Evolutionary conservation across 2,888 invertebrate species (phyloP).

Genomic region (Odontothrips loti): DNA sequence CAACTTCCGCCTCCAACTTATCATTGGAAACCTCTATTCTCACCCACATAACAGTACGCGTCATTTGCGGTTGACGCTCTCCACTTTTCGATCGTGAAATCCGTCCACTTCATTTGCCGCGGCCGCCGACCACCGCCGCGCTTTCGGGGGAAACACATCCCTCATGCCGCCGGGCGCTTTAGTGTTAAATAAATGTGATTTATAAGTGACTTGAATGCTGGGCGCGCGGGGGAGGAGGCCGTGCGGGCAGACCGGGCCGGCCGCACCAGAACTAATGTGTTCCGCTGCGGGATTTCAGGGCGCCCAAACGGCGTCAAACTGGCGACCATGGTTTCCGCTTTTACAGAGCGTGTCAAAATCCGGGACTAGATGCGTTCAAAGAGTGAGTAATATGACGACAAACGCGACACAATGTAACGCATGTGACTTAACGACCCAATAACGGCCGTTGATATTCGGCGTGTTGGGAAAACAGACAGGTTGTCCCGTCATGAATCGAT

Average conservation of each 20-base stretch:
- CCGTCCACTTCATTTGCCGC: background rate
- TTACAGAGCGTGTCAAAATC: too few relatives aligned
- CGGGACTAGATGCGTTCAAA: too few relatives aligned
- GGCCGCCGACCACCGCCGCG: background rate
- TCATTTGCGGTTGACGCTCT: too few relatives aligned
- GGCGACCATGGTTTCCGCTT: too few relatives aligned
- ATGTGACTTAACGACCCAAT: too few relatives aligned
- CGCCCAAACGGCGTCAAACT: background rate
- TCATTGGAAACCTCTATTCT: background rate
- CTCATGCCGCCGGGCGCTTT: background rate
- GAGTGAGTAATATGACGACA: too few relatives aligned
- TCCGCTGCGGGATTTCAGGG: background rate
- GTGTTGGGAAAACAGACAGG: too few relatives aligned
- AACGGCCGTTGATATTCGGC: too few relatives aligned
- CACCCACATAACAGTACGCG: background rate
- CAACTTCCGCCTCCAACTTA: background rate
- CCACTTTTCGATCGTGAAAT: too few relatives aligned
- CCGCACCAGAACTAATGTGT: constrained; percentile 13
- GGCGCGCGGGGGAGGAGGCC: background rate
- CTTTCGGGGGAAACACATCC: background rate
- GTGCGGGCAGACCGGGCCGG: background rate
- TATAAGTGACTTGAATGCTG: background rate
- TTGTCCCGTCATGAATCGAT: too few relatives aligned
- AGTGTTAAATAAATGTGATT: constrained; percentile 21
- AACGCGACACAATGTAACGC: too few relatives aligned